Evolutionary conservation across 2,113 vertebrate genomes (phyloP).

Genomic region (Elaphurus davidianus): DNA sequence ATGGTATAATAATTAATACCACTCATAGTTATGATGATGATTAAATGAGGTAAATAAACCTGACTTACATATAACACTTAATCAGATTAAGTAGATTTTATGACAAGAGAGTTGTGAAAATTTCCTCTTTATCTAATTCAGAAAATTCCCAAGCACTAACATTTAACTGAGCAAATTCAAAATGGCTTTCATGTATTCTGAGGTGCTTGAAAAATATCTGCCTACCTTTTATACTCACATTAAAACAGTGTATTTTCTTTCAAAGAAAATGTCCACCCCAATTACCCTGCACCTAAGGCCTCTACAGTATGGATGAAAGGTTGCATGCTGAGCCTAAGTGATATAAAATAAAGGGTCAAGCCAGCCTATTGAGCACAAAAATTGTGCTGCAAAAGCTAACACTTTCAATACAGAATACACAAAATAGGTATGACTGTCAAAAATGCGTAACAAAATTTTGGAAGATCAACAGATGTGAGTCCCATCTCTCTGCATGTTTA

Average conservation of each 20-base stretch:
- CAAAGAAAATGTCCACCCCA: not conserved
- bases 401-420: not conserved
- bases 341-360: not conserved
- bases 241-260: not conserved
- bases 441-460: not conserved
- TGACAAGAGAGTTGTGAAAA: not conserved
- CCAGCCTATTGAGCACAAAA: not conserved
- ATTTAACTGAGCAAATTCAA: not conserved
- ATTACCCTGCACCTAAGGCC: not conserved
- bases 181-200: not conserved
- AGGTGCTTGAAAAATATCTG: not conserved
- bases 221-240: not conserved
- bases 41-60: not conserved
- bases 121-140: not conserved
- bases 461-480: not conserved
- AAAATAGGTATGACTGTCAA: not conserved
- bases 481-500: not conserved
- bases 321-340: not conserved
- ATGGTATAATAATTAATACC: not conserved
- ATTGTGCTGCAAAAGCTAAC: not conserved
- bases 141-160: not conserved
- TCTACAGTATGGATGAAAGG: not conserved
- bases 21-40: not conserved
- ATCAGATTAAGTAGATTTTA: not conserved
- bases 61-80: not conserved